A percentile compares a stretch with the other conserved stretches of the same genome.
These are phyloP conservation scores for Toxostoma redivivum DNA, from an alignment of 2,113 vertebrate species.

Conservation along the genomic window DNA sequence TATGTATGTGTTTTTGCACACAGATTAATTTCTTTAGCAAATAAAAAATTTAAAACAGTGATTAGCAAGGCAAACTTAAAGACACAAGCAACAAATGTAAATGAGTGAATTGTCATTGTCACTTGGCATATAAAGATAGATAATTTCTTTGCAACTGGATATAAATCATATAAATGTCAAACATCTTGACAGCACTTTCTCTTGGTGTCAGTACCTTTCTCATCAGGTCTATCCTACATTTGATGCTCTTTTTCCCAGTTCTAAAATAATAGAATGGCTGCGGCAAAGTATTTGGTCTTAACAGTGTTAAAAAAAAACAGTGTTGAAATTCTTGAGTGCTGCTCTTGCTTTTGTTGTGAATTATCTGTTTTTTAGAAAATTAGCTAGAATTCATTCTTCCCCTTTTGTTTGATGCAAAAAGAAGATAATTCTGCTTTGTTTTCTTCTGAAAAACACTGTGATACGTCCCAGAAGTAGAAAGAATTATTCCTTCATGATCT, in stretches of 20 bases:
- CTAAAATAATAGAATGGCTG: not conserved
- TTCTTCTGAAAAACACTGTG: not conserved
- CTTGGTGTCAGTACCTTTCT: not conserved
- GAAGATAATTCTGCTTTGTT: not conserved
- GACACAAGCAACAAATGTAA: not conserved
- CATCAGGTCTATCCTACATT: not conserved
- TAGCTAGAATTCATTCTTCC: not conserved
- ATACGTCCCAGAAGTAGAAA: constrained; percentile 32
- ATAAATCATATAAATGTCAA: not conserved
- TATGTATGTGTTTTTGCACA: not conserved
- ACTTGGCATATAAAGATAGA: not conserved
- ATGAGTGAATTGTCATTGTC: not conserved
- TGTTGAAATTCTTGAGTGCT: not conserved
- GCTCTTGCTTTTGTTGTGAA: not conserved
- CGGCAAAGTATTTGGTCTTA: not conserved
- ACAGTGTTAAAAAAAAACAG: not conserved
- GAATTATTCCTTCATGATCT: constrained; percentile 22
- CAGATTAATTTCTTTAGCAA: not conserved
- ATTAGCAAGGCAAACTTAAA: not conserved
- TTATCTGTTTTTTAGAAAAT: not conserved
- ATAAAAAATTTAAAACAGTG: not conserved
- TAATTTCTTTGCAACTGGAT: not conserved
- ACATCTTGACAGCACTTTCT: not conserved
- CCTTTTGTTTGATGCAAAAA: not conserved
- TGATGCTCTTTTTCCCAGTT: not conserved